These are phyloP conservation scores for Theristicus caerulescens DNA, from an alignment of 2,113 vertebrate species.

Conservation along the genomic window DNA sequence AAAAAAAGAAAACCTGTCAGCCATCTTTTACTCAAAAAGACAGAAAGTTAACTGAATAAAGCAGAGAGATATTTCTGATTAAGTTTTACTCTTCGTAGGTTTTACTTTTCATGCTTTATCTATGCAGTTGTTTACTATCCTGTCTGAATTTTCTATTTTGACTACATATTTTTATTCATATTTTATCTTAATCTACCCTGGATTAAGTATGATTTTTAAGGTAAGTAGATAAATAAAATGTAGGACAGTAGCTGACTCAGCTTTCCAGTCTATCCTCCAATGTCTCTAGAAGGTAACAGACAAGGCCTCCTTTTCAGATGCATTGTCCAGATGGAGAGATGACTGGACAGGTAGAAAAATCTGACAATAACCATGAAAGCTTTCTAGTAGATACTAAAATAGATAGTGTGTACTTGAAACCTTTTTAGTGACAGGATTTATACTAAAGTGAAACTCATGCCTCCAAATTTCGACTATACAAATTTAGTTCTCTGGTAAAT, in stretches of 20 bases:
- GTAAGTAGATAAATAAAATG: not conserved
- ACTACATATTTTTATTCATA: not conserved
- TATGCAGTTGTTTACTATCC: not conserved
- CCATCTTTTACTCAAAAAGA: not conserved
- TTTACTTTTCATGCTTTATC: not conserved
- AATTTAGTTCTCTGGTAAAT: not conserved
- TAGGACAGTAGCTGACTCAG: not conserved
- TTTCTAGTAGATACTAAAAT: not conserved
- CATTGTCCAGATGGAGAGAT: not conserved
- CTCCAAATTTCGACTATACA: not conserved
- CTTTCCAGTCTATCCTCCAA: not conserved
- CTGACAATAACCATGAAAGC: not conserved
- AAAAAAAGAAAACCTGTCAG: not conserved
- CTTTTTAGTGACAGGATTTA: not conserved
- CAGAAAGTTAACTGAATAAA: not conserved
- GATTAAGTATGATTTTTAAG: not conserved
- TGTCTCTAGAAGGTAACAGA: not conserved
- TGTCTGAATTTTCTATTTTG: not conserved
- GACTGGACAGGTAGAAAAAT: not conserved
- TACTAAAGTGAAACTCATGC: not conserved
- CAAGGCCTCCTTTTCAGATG: not conserved
- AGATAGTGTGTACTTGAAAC: too few relatives aligned
- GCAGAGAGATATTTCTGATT: not conserved
- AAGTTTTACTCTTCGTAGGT: not conserved
- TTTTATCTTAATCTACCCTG: not conserved